Evolutionary conservation across 2,797 vertebrate genomes (phyloP).

Genomic region (Gallinago solitaria): DNA sequence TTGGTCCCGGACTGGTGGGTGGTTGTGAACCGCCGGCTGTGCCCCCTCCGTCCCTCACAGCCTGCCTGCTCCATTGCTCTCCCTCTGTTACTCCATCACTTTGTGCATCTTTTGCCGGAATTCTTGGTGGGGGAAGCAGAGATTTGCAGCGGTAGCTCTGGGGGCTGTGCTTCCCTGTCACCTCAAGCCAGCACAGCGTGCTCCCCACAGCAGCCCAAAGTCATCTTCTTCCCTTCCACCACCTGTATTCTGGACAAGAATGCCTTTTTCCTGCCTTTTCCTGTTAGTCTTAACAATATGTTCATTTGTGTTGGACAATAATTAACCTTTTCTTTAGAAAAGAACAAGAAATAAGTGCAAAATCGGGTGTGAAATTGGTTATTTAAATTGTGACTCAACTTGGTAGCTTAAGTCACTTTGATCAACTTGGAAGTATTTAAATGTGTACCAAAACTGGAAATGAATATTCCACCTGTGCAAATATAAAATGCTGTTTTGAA

Average conservation of each 20-base stretch:
- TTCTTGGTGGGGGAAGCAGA: background rate
- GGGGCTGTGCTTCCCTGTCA: background rate
- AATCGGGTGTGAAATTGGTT: background rate
- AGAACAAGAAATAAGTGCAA: background rate
- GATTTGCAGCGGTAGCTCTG: background rate
- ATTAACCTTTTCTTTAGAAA: background rate
- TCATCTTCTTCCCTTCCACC: background rate
- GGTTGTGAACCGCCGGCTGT: rapidly evolving
- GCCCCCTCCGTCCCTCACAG: background rate
- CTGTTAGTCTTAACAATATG: background rate
- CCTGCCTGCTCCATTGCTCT: rapidly evolving
- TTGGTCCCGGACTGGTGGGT: background rate
- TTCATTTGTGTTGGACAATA: background rate
- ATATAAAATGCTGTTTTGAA: background rate
- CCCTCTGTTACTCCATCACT: rapidly evolving
- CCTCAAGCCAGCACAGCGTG: background rate
- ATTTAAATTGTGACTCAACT: background rate
- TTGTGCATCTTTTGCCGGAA: no score
- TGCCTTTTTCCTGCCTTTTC: background rate
- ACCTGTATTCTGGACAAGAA: background rate
- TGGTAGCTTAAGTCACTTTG: background rate
- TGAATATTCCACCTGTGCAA: background rate
- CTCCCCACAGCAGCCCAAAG: no score
- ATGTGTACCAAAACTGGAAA: background rate
- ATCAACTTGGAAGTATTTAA: background rate